Conservation (phyloP, 2,888 invertebrate species). For the Nebria brevicollis region DNA sequence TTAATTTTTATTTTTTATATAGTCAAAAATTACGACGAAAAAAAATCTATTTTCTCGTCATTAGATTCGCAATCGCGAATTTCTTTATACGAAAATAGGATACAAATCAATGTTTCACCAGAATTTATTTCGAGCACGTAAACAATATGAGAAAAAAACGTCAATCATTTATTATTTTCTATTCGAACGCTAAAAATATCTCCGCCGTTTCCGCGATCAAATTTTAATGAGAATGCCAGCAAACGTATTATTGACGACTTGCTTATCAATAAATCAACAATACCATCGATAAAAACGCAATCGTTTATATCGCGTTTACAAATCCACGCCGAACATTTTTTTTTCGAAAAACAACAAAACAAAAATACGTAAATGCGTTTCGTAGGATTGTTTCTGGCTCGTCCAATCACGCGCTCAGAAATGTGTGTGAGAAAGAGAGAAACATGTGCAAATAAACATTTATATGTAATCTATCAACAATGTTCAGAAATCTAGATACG, state of each 20-base stretch:
- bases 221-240: background rate
- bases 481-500: background rate
- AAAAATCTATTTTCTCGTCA: no score
- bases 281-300: background rate
- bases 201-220: background rate
- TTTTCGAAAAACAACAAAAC: background rate
- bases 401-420: background rate
- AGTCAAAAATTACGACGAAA: no score
- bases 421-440: background rate
- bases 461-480: background rate
- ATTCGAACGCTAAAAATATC: background rate
- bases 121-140: no score
- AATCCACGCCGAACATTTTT: background rate
- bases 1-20: no score
- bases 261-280: background rate
- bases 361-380: background rate
- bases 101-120: no score
- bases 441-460: background rate
- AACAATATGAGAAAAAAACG: background rate
- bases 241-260: background rate
- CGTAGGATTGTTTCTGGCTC: background rate
- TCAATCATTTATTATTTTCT: background rate
- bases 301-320: background rate
- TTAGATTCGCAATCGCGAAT: no score
- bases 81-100: no score